A percentile compares a stretch with the other conserved stretches of the same genome.
phyloP scores from a whole-genome alignment of 2,888 invertebrate genomes.

The Dicranocentrus wangi region DNA sequence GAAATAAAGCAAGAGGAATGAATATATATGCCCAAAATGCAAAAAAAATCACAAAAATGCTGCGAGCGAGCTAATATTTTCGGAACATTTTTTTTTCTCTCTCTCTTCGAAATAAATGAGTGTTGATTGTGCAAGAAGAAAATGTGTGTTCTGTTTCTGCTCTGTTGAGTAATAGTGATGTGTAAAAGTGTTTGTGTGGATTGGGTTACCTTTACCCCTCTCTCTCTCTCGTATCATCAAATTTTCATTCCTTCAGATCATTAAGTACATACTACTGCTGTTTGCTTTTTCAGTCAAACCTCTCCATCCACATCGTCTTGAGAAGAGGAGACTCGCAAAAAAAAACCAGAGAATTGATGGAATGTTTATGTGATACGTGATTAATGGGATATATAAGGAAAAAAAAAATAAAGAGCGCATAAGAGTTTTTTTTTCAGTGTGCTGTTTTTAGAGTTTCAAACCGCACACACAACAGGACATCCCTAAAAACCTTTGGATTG shows the following conservation, averaged over 20 bases:
- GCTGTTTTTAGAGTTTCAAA: background rate
- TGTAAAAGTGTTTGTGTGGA: conserved; percentile 23
- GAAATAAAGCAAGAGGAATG: too few relatives aligned
- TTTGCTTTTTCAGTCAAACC: conserved; percentile 17
- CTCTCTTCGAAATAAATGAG: background rate
- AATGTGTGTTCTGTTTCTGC: conserved; percentile 6
- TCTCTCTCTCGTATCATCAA: background rate
- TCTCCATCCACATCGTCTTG: background rate
- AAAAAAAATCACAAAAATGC: background rate
- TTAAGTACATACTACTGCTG: conserved; percentile 1
- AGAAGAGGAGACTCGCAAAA: background rate
- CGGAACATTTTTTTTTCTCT: conserved; percentile 1
- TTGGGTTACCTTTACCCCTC: conserved; percentile 25
- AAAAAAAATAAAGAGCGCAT: background rate
- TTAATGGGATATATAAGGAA: background rate
- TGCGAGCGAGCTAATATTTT: conserved; percentile 4
- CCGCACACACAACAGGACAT: background rate
- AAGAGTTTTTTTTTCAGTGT: background rate
- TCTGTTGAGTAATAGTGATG: conserved; percentile 13
- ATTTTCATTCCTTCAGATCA: background rate
- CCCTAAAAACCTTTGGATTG: background rate
- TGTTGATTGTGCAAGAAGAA: background rate
- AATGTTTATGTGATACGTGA: conserved; percentile 14
- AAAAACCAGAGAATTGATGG: background rate
- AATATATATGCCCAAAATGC: background rate